Percentiles rank a stretch among this genome's conserved stretches.
Conservation (phyloP, 2,888 invertebrate species). For the Cryptocephalus moraei region DNA sequence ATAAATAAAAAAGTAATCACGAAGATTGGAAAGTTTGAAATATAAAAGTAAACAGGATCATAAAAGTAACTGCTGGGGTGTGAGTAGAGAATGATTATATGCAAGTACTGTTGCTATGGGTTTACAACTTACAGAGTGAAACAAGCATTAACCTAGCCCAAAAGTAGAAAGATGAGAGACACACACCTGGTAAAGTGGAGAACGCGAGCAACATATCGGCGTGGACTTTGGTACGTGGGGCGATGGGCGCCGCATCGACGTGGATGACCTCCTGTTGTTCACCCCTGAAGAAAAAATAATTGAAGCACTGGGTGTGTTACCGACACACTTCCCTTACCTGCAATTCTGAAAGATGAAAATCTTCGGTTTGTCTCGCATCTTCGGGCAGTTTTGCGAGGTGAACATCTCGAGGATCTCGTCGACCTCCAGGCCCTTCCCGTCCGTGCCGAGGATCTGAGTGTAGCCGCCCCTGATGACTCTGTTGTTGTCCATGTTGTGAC, state of each 20-base stretch:
- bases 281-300: slow-evolving; percentile 22
- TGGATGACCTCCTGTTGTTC: slow-evolving; percentile 17
- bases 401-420: slow-evolving; percentile 50
- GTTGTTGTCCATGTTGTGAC: slow-evolving; percentile 35
- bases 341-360: slow-evolving; percentile 66
- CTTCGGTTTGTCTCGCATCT: slow-evolving; percentile 53
- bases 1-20: no score
- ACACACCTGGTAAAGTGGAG: slow-evolving; percentile 49
- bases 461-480: slow-evolving; percentile 35
- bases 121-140: no score
- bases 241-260: slow-evolving; percentile 17
- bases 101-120: no score
- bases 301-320: no score
- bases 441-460: slow-evolving; percentile 49
- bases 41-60: no score
- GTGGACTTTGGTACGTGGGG: slow-evolving; percentile 22
- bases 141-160: no score
- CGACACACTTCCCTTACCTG: slow-evolving; percentile 36
- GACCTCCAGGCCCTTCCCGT: slow-evolving; percentile 43
- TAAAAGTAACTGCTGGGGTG: no score
- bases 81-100: no score
- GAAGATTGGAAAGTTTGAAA: no score
- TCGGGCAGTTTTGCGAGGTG: slow-evolving; percentile 43
- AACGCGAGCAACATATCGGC: slow-evolving; percentile 56
- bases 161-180: neutral